Evolutionary conservation across 2,888 invertebrate genomes (phyloP), one percentile per base, ranked within the genome.

Genomic region (Polymixis lichenea): DNA sequence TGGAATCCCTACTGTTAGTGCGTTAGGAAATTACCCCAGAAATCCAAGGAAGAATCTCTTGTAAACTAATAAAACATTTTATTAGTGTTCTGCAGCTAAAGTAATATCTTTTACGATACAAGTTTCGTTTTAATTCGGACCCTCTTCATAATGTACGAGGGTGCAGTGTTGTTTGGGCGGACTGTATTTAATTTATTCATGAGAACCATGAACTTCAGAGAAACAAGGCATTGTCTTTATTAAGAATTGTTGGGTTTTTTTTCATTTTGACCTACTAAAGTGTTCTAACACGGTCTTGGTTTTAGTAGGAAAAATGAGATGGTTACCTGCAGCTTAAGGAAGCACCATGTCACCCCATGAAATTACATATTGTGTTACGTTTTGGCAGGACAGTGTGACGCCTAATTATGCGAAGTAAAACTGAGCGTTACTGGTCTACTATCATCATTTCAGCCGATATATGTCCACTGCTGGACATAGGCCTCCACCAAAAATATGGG

Each of bases 21-120:
- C 43, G 43, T 46, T 46, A 46, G 11, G 43, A 1, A 46, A 46
- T 46, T 46, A 46, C 43, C 6, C 17, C 46, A 56, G 56, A 38
- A 77, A 66, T 56, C 38, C 58, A 51, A 49, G 9, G 43, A 67
- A 43, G n/a, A 62, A 53, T n/a, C 13, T 46, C 69, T 55, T 69
- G 77, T 77, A 55, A 68, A 82, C 77, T 51, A 79, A 82, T 82
- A 82, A 82, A 79, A 79, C 38, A 82, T 79, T 79, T 79, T 77
- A 79, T 79, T 82, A 77, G 22, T 19, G 5, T 64, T 43, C 51
- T 28, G 46, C 53, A 69, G 69, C 28, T 49, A 28, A 77, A 82
- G 83, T 69, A 53, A 77, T 65, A 77, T 82, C 69, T 79, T 79
- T 82, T 79, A 79, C 65, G 79, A 79, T 69, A 65, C 82, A 60